Conservation (phyloP, 1,140 invertebrate genomes). For the Xylocopa sonorina region DNA sequence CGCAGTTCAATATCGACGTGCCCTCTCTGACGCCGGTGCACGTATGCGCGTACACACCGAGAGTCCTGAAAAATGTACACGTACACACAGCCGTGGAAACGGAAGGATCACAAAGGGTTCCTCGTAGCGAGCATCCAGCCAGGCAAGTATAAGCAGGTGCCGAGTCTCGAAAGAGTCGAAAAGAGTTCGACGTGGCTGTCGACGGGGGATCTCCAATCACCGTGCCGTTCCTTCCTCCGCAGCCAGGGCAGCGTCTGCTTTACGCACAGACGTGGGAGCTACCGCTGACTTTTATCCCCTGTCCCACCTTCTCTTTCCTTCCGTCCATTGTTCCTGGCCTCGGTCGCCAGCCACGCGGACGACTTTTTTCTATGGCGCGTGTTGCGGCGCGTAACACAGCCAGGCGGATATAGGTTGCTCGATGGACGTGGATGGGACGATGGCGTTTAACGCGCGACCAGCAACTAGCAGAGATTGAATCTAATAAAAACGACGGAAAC, state of each 20-base stretch:
- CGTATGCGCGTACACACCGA: background rate
- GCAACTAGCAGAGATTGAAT: too few species aligned
- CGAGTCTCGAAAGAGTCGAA: slow-evolving; percentile 68
- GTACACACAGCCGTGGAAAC: slow-evolving; percentile 23
- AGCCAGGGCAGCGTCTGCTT: slow-evolving; percentile 14
- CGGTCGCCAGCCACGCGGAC: slow-evolving; percentile 7
- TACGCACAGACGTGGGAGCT: slow-evolving; percentile 25
- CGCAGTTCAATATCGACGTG: slow-evolving; percentile 64
- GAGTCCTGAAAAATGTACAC: slow-evolving; percentile 57
- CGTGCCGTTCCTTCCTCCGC: slow-evolving; percentile 12
- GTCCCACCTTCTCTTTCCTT: slow-evolving; percentile 11
- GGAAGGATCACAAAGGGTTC: slow-evolving; percentile 62
- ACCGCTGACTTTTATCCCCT: slow-evolving; percentile 18
- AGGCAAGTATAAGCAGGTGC: slow-evolving; percentile 70
- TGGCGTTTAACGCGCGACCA: too few species aligned
- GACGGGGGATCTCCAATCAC: slow-evolving; percentile 74
- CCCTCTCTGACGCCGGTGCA: slow-evolving; percentile 23
- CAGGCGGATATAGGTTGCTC: background rate
- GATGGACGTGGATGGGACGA: background rate
- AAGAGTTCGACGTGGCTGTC: slow-evolving; percentile 71
- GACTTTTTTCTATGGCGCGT: too few species aligned
- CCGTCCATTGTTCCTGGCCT: slow-evolving; percentile 50
- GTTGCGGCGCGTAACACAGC: background rate
- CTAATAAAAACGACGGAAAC: background rate
- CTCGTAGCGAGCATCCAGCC: slow-evolving; percentile 46